Base-by-base conservation (phyloP, 2,113 vertebrate species). In the Platanista minor region DNA sequence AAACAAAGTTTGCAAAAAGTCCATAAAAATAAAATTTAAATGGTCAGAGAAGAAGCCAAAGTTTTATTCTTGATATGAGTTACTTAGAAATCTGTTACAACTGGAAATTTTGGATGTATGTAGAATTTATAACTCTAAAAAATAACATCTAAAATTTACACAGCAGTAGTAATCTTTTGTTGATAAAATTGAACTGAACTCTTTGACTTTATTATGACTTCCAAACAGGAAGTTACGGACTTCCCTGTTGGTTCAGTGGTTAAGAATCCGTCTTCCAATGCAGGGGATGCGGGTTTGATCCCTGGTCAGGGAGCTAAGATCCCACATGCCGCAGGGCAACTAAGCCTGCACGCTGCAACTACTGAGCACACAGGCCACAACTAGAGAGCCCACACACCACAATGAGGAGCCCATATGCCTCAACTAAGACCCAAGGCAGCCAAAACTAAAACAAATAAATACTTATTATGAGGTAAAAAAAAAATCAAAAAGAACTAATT, bases 21-120 rank as follows among this genome's bases (percentile, higher is more conserved):
- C n/a, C 39, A 64, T 85, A 91, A 90, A 81, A 93, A 62, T 81
- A 67, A 90, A 87, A 46, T 67, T 23, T 91, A n/a, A 67, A 83
- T 66, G 49, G 64, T 81, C 64, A 91, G 81, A 84, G 39, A 69
- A 82, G n/a, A 57, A 87, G 46, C 29, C 39, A 57, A 87, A 64
- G 4, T 69, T 90, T 85, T 80, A 69, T 61, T 95, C 12, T 78
- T 25, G 71, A 52, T 18, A 4, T 83, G 69, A 94, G 57, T 67
- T 66, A 92, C 14, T 90, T 69, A 78, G 92, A 87, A 96, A 46
- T 80, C 49, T 75, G 12, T 78, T 94, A 67, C 6, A 93, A 66
- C 18, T 52, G 23, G 57, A 66, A 91, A 81, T 85, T 67, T 31
- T 61, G 49, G 21, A 18, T 93, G 4, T n/a, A 87, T n/a, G 57